These are phyloP conservation scores for Drosophila robusta DNA, from an alignment of 2,888 invertebrate species.

Conservation along the genomic window DNA sequence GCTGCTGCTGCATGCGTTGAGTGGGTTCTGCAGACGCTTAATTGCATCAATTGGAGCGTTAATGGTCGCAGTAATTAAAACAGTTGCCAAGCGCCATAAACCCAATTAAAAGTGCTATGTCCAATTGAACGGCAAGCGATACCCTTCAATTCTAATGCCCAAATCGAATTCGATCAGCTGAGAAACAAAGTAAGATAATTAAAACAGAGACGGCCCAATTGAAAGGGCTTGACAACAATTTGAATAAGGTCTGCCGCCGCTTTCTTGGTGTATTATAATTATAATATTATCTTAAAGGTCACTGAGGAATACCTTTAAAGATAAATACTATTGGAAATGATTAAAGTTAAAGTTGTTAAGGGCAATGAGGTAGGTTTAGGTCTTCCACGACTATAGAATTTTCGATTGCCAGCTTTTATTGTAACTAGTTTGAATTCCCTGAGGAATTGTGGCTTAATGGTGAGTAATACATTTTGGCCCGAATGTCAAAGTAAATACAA, in stretches of 20 bases:
- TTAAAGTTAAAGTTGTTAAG: background rate
- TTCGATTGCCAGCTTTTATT: background rate
- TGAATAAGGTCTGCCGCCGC: background rate
- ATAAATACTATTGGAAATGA: background rate
- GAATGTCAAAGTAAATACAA: background rate
- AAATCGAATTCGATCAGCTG: slow-evolving; percentile 6
- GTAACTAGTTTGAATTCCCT: background rate
- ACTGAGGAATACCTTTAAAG: no score
- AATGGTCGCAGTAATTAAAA: slow-evolving; percentile 21
- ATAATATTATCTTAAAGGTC: background rate
- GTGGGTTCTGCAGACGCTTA: slow-evolving; percentile 30
- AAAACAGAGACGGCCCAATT: background rate
- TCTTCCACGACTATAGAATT: background rate
- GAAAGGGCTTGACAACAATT: background rate
- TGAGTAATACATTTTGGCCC: background rate
- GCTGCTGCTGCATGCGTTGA: slow-evolving; percentile 12
- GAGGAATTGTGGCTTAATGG: no score
- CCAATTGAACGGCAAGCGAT: background rate
- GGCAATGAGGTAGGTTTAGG: background rate
- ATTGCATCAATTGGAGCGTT: slow-evolving; percentile 76
- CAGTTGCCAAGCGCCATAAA: slow-evolving; percentile 27
- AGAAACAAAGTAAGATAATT: slow-evolving; percentile 1
- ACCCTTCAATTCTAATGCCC: slow-evolving; percentile 7
- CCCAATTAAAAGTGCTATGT: slow-evolving; percentile 41
- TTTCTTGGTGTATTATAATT: background rate